Evolutionary conservation across 2,113 vertebrate species (phyloP).

Genomic region (Equus przewalskii): DNA sequence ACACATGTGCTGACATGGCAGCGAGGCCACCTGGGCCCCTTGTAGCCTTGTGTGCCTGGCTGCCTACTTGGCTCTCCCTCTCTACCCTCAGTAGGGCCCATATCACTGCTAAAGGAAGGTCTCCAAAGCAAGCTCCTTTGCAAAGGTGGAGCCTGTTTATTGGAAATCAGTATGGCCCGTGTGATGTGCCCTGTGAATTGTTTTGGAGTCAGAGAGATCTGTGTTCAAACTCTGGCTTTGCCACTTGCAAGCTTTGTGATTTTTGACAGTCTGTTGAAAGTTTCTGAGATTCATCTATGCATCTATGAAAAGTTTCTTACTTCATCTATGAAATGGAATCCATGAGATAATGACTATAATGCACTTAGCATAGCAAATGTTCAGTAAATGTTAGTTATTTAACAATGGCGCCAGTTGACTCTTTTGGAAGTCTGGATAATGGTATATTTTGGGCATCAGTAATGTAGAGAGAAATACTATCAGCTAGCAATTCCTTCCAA

Average conservation of each 20-base stretch:
- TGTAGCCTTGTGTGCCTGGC: no score
- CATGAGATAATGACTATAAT: background rate
- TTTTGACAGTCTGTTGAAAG: background rate
- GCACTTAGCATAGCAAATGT: background rate
- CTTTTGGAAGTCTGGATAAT: background rate
- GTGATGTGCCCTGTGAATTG: background rate
- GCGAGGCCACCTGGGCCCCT: background rate
- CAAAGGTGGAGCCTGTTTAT: background rate
- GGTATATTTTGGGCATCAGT: background rate
- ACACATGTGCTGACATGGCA: background rate
- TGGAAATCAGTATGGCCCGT: accelerated
- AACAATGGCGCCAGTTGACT: background rate
- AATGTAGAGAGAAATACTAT: background rate
- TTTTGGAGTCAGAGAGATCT: background rate
- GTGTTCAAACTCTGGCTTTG: background rate
- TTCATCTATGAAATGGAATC: background rate
- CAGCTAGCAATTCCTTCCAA: background rate
- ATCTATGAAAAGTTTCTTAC: background rate
- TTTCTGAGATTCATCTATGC: background rate
- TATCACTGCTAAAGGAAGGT: background rate
- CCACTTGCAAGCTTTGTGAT: background rate
- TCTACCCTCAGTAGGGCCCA: background rate
- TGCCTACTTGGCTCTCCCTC: background rate
- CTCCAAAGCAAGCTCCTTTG: background rate
- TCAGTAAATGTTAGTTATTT: background rate